Conservation (phyloP, 2,888 invertebrate genomes). For the Sesia apiformis region DNA sequence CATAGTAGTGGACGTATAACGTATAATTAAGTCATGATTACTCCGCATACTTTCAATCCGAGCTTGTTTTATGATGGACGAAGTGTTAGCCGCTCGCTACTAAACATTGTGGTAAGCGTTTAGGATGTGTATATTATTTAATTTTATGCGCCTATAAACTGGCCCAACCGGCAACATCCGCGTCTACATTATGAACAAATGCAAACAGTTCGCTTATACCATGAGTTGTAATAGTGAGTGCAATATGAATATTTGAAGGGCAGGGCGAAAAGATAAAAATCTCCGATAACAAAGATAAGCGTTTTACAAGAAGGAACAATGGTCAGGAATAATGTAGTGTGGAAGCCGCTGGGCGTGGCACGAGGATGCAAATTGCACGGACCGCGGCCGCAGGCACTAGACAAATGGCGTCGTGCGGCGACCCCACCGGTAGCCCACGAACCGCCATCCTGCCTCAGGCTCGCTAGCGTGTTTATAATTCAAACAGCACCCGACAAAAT, state of each 20-base stretch:
- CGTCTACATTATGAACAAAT: not conserved
- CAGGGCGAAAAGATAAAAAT: slow-evolving; percentile 13
- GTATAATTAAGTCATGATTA: slow-evolving; percentile 32
- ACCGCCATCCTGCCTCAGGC: slow-evolving; percentile 25
- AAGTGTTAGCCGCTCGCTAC: slow-evolving; percentile 15
- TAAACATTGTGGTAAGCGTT: slow-evolving; percentile 21
- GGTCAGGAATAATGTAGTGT: slow-evolving; percentile 35
- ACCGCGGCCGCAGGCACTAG: slow-evolving; percentile 46
- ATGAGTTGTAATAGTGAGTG: not conserved
- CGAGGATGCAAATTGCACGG: slow-evolving; percentile 60
- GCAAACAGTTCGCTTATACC: not conserved
- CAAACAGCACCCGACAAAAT: slow-evolving; percentile 22
- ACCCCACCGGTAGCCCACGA: slow-evolving; percentile 69
- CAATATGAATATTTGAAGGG: slow-evolving; percentile 9
- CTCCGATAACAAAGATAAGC: slow-evolving; percentile 24
- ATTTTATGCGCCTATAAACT: slow-evolving; percentile 14
- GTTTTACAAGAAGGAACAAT: slow-evolving; percentile 36
- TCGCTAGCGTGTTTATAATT: slow-evolving; percentile 26
- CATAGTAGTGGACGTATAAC: slow-evolving; percentile 11
- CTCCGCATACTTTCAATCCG: slow-evolving; percentile 21
- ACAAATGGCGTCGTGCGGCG: slow-evolving; percentile 64
- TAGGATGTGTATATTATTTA: slow-evolving; percentile 13
- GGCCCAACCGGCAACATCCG: not conserved
- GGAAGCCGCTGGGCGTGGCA: slow-evolving; percentile 61
- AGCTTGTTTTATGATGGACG: slow-evolving; percentile 21